Evolutionary conservation across 2,113 vertebrate genomes (phyloP).

Genomic region (Microtus ochrogaster): DNA sequence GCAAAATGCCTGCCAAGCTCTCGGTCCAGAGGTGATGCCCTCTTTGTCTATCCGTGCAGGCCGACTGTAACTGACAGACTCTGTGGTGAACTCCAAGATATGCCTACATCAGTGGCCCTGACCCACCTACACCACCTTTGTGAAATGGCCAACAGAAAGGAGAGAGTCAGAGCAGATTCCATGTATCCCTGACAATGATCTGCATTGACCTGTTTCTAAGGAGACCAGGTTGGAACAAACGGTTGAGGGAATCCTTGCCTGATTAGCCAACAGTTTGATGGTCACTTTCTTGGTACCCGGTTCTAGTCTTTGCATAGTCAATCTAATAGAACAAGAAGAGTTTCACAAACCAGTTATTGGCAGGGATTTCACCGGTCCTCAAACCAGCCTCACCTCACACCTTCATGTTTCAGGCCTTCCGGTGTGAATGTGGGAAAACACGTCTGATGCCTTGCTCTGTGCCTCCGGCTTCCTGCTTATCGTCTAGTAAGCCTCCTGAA

Average conservation of each 20-base stretch:
- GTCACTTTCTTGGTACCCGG: not conserved
- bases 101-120: not conserved
- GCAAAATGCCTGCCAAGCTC: not conserved
- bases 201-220: not conserved
- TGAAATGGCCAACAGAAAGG: not conserved
- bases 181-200: rapidly evolving
- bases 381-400: not conserved
- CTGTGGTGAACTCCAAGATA: not conserved
- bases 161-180: not conserved
- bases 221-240: not conserved
- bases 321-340: not conserved
- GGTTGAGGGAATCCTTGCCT: not conserved
- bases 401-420: not conserved
- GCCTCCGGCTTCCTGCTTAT: not conserved
- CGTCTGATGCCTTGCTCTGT: not conserved
- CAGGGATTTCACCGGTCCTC: not conserved
- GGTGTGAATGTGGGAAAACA: not conserved
- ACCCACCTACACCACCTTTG: not conserved
- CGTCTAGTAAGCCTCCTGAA: not conserved
- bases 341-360: not conserved
- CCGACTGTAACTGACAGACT: not conserved
- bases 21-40: not conserved
- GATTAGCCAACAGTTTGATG: not conserved
- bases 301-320: conserved; percentile 11
- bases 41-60: not conserved